A percentile compares a stretch with the other conserved stretches of the same genome.
Conservation (phyloP, 2,888 invertebrate genomes). For the Ecliptopera silaceata region DNA sequence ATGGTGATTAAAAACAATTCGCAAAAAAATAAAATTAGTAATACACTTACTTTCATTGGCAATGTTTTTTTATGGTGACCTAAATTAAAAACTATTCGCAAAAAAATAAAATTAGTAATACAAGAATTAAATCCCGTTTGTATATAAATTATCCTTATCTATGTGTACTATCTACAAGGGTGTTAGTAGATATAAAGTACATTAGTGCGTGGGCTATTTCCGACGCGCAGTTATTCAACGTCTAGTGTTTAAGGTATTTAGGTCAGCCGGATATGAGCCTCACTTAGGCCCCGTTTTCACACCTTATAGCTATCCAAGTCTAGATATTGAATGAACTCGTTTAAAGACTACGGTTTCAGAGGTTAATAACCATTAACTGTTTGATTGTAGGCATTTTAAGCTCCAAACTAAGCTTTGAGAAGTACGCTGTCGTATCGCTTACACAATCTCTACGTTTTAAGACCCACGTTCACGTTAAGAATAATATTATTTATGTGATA, state of each 20-base stretch:
- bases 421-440: too few species aligned
- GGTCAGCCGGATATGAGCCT: constrained; percentile 38
- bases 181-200: constrained; percentile 16
- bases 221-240: constrained; percentile 12
- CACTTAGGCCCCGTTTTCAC: constrained; percentile 44
- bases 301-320: constrained; percentile 16
- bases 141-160: not conserved
- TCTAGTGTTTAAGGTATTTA: constrained; percentile 20
- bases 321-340: constrained; percentile 1
- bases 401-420: too few species aligned
- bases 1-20: too few species aligned
- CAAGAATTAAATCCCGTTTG: too few species aligned
- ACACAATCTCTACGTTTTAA: not conserved
- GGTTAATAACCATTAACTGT: too few species aligned
- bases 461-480: not conserved
- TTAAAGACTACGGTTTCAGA: not conserved
- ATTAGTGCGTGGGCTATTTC: constrained; percentile 20
- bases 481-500: not conserved
- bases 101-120: too few species aligned
- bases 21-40: too few species aligned
- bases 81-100: too few species aligned
- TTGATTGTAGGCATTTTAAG: too few species aligned
- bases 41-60: too few species aligned
- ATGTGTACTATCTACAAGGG: constrained; percentile 4
- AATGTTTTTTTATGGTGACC: too few species aligned